These are phyloP conservation scores for Cyprinus carpio DNA, from an alignment of 2,113 vertebrate species.

Conservation along the genomic window DNA sequence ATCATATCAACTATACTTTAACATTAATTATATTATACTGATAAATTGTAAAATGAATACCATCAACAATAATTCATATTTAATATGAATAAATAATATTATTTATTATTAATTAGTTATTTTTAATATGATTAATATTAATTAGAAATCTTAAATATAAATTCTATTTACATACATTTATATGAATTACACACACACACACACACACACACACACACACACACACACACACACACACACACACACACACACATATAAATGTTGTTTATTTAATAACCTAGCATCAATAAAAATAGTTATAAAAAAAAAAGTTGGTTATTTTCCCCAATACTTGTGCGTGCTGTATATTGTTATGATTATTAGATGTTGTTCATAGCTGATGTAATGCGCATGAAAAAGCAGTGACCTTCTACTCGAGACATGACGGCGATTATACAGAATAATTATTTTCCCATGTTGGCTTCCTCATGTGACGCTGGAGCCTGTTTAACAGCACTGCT, in stretches of 20 bases:
- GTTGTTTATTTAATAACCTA: background rate
- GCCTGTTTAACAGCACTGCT: slow-evolving; percentile 7
- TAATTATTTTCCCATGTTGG: slow-evolving; percentile 15
- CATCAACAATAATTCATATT: too few species aligned
- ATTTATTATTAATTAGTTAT: too few species aligned
- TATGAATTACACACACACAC: too few species aligned
- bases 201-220: too few species aligned
- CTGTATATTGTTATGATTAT: background rate
- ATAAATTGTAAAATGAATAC: too few species aligned
- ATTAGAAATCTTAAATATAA: too few species aligned
- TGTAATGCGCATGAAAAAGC: background rate
- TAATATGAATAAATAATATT: too few species aligned
- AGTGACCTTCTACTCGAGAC: slow-evolving; percentile 18
- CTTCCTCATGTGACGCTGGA: slow-evolving; percentile 15
- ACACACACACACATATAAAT: background rate
- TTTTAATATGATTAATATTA: too few species aligned
- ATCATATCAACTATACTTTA: too few species aligned
- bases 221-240: too few species aligned
- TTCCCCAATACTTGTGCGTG: background rate
- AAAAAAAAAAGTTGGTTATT: background rate
- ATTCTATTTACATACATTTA: too few species aligned
- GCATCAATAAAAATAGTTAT: background rate
- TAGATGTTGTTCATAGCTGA: background rate
- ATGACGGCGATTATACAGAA: background rate
- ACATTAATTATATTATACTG: too few species aligned